These are phyloP conservation scores for Diprion similis DNA, from an alignment of 1,140 invertebrate species.

Conservation along the genomic window DNA sequence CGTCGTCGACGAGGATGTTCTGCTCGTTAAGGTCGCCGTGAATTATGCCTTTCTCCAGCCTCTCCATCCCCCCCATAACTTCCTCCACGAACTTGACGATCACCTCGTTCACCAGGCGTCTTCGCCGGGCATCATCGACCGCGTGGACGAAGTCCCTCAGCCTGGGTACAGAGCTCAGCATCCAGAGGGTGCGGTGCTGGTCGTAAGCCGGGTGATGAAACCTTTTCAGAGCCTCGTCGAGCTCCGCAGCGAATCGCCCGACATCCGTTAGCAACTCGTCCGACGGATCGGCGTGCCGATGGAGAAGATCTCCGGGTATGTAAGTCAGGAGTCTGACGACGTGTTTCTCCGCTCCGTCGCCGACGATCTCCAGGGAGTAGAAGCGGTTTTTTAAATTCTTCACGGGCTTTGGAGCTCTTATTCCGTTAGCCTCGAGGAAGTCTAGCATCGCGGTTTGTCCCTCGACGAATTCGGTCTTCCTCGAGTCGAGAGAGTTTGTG, in stretches of 20 bases:
- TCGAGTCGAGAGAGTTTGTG: slow-evolving; percentile 80
- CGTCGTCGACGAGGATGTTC: slow-evolving; percentile 75
- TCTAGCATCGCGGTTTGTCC: slow-evolving; percentile 76
- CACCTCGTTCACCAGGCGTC: slow-evolving; percentile 68
- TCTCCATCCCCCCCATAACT: slow-evolving; percentile 64
- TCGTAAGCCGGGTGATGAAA: slow-evolving; percentile 77
- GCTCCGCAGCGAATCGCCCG: slow-evolving; percentile 72
- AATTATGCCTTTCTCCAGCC: slow-evolving; percentile 76
- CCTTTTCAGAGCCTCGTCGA: slow-evolving; percentile 71
- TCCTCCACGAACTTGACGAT: slow-evolving; percentile 71
- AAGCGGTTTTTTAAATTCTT: slow-evolving; percentile 69
- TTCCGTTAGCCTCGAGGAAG: slow-evolving; percentile 68
- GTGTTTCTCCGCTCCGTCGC: slow-evolving; percentile 60
- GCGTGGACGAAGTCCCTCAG: slow-evolving; percentile 74
- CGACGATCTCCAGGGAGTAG: slow-evolving; percentile 64
- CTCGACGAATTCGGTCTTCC: slow-evolving; percentile 70
- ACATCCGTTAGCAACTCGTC: slow-evolving; percentile 71
- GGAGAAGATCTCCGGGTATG: slow-evolving; percentile 73
- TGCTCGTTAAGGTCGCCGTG: slow-evolving; percentile 93
- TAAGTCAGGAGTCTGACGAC: slow-evolving; percentile 77
- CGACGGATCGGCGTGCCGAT: slow-evolving; percentile 62
- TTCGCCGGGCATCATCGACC: slow-evolving; percentile 68
- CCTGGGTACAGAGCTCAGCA: slow-evolving; percentile 70
- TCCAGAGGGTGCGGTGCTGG: slow-evolving; percentile 74
- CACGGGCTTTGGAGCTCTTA: slow-evolving; percentile 73